Evolutionary conservation across 2,888 invertebrate genomes (phyloP), one percentile per base, ranked within the genome.

Genomic region (Dendrolimus houi): DNA sequence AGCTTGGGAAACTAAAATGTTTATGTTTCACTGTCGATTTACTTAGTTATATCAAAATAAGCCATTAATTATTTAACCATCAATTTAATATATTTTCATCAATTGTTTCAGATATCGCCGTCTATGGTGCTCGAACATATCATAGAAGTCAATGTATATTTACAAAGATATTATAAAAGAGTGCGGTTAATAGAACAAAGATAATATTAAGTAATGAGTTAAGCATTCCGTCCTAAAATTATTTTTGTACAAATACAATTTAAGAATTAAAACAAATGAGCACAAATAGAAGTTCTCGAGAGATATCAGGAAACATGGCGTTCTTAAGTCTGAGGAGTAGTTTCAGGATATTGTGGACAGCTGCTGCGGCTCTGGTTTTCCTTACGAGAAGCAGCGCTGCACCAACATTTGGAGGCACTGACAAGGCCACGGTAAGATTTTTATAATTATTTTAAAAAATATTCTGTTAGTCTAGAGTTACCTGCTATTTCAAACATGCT

Each of bases 391-490:
- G 81, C 60, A 82, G 86, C 62, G 89, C 88, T 12, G 90, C 90
- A 53, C 90, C 90, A 12, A 67, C 85, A 64, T 85, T 85, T 68
- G 87, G 84, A 9, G 76, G 74, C 58, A 81, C 89, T 13, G 86
- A 87, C 63, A 87, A 81, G 62, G 90, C 90, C 41, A 90, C 87
- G 87, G 90, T 90, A 68, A 85, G 90, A 81, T 54, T 47, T 29
- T 56, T 47, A 3, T 47, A 47, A 47, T 47, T 29, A 29, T 29
- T 6, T 29, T 6, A 29, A 6, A 29, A 29, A 29, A 29, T 29
- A 29, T 29, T 29, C 29, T 29, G 6, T 29, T 29, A 29, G 29
- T 29, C 29, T 29, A 6, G 29, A 6, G 29, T 29, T 29, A 29
- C 29, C 3, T 29, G 29, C 6, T 29, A 29, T 6, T 29, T 29